Evolutionary conservation across 1,140 invertebrate genomes (phyloP), one percentile per base, ranked within the genome.

Genomic region (Drosophila trapezifrons): DNA sequence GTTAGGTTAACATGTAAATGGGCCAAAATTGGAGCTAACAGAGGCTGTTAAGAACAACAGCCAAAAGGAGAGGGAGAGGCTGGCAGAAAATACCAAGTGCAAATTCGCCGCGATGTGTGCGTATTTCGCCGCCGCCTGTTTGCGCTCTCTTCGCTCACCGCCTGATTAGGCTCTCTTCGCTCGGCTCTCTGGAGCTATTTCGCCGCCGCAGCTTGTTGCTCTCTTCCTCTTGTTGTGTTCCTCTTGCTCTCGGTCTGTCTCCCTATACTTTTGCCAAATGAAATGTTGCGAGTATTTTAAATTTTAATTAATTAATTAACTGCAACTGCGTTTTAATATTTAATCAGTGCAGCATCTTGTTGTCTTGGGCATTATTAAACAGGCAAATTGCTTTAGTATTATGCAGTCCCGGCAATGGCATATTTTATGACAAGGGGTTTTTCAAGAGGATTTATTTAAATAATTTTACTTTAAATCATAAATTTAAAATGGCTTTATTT

Each of bases 261-360:
- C n/a, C 10, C n/a, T n/a, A n/a, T n/a, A 29, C 10, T 6, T 7
- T 5, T 49, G 10, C 1, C n/a, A 18, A 13, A 32, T 51, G 9
- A 45, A 20, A 17, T 40, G 38, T 40, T 40, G 38, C 47, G 10
- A 49, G n/a, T 32, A 8, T 52, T 52, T 52, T 35, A 52, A 32
- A 9, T 32, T 51, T 18, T 35, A 32, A 52, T 52, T 52, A 35
- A 35, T 52, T 52, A 52, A 52, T 52, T 52, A 35, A 35, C 29
- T 35, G 49, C 49, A 52, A 20, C 20, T 18, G 49, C 35, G 27
- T 35, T 52, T 52, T 35, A 52, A 52, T 52, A 35, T 52, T 52
- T 52, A 35, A 52, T 52, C 29, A 52, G 49, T 20, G 49, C 29
- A 35, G 49, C 17, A 35, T 52, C 49, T 20, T 52, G 27, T 12